Conservation (phyloP, 2,113 vertebrate genomes). For the Eurystomus gularis region DNA sequence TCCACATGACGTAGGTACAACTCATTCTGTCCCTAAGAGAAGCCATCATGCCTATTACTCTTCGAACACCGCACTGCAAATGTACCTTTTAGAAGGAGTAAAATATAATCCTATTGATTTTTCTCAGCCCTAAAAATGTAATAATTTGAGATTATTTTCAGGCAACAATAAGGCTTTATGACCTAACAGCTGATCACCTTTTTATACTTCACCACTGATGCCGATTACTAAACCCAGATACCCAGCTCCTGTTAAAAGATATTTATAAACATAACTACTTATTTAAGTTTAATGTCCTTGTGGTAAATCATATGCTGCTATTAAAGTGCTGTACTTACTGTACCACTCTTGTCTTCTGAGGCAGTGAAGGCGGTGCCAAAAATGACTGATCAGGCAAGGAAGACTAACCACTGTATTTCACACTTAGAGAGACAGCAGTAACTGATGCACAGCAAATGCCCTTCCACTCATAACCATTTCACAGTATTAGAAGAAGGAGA, state of each 20-base stretch:
- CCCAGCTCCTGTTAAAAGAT: background rate
- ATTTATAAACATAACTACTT: constrained; percentile 51
- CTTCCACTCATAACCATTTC: background rate
- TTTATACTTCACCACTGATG: background rate
- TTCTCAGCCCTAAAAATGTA: constrained; percentile 23
- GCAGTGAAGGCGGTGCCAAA: constrained; percentile 30
- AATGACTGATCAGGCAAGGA: constrained; percentile 8
- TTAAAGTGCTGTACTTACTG: constrained; percentile 17
- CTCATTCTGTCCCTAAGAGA: background rate
- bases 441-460: constrained; percentile 10
- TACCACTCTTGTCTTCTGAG: background rate
- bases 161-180: constrained; percentile 21
- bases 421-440: constrained; percentile 3
- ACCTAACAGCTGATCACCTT: background rate
- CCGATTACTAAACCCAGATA: background rate
- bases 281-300: constrained; percentile 25
- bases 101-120: constrained; percentile 57
- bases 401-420: constrained; percentile 18
- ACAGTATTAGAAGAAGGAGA: background rate
- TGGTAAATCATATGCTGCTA: constrained; percentile 31
- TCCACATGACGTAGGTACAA: background rate
- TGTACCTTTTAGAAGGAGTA: background rate
- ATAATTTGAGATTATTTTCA: constrained; percentile 48
- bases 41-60: constrained; percentile 9
- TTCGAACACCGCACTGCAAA: background rate